Conservation (phyloP, 2,797 vertebrate species). For the Dendrocincla fuliginosa region DNA sequence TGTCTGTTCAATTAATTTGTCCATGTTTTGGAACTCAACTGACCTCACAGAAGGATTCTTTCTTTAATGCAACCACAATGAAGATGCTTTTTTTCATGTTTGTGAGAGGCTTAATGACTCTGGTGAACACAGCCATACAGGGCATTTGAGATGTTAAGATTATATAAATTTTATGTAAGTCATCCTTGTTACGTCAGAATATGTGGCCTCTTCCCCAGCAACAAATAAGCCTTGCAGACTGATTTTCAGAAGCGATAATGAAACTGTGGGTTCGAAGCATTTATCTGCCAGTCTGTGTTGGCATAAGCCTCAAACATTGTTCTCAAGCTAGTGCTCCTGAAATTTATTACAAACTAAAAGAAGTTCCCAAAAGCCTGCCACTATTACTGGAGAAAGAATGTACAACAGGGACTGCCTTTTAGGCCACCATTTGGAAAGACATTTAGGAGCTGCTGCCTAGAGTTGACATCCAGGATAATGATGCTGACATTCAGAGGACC, state of each 20-base stretch:
- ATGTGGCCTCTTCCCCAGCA: background rate
- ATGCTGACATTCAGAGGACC: constrained; percentile 49
- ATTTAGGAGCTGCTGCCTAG: constrained; percentile 33
- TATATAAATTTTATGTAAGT: background rate
- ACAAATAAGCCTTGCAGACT: background rate
- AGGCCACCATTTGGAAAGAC: constrained; percentile 24
- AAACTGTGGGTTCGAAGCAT: background rate
- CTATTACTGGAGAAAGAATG: constrained; percentile 57
- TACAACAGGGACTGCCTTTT: constrained; percentile 40
- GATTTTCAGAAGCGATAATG: constrained; percentile 38
- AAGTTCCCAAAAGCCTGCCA: constrained; percentile 36
- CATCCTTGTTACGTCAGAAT: background rate
- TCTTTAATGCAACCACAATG: constrained; percentile 31
- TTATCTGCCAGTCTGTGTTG: constrained; percentile 49
- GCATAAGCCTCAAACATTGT: constrained; percentile 55
- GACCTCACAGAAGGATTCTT: constrained; percentile 26
- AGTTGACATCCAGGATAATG: constrained; percentile 45
- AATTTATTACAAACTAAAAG: constrained; percentile 65
- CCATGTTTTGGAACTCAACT: constrained; percentile 13
- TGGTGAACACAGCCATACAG: background rate
- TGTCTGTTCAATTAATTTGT: constrained; percentile 42
- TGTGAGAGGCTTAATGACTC: background rate
- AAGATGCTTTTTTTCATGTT: constrained; percentile 23
- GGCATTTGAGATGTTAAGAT: background rate
- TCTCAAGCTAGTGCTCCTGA: constrained; percentile 46